phyloP scores from a whole-genome alignment of 2,113 vertebrate species.

The Psittacus erithacus region DNA sequence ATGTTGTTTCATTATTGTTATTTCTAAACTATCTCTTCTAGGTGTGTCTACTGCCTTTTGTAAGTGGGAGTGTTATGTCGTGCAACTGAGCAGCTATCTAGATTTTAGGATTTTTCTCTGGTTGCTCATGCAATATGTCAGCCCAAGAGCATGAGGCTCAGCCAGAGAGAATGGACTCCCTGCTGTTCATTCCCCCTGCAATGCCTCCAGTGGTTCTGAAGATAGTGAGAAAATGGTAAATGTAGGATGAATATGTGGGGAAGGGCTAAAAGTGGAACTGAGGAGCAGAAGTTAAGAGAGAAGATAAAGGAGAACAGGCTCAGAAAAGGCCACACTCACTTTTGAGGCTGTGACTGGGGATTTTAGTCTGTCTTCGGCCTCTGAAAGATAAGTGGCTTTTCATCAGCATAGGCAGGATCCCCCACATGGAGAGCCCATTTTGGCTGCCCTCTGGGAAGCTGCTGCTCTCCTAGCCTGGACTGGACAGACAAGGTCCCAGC shows the following conservation, averaged over 20 bases:
- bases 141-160: background rate
- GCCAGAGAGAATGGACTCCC: background rate
- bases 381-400: background rate
- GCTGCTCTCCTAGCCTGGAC: background rate
- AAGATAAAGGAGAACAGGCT: background rate
- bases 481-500: background rate
- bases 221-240: background rate
- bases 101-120: background rate
- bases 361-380: background rate
- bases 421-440: background rate
- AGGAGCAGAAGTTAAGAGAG: background rate
- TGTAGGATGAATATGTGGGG: background rate
- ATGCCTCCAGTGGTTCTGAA: background rate
- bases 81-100: background rate
- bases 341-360: background rate
- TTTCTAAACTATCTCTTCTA: slow-evolving; percentile 21
- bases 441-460: background rate
- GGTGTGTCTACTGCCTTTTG: slow-evolving; percentile 34
- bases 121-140: background rate
- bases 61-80: background rate
- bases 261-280: background rate
- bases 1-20: background rate
- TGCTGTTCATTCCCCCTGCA: background rate
- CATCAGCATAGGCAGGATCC: background rate
- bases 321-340: background rate